Conservation (phyloP, 2,113 vertebrate genomes). For the Eublepharis macularius region DNA sequence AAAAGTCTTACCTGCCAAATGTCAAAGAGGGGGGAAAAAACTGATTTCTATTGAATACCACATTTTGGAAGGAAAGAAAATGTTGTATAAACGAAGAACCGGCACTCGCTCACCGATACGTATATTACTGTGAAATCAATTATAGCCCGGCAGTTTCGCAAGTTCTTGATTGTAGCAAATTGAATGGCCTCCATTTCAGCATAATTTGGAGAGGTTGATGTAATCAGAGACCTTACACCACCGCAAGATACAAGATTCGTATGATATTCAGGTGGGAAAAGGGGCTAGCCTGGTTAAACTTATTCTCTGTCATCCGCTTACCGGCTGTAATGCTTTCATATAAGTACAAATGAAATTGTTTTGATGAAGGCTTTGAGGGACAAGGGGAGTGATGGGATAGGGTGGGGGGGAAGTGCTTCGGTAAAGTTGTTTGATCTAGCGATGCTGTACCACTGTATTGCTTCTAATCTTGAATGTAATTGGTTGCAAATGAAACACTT, state of each 20-base stretch:
- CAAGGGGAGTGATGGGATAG: slow-evolving; percentile 26
- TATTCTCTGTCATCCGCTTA: slow-evolving; percentile 68
- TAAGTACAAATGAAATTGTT: slow-evolving; percentile 78
- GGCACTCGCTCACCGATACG: slow-evolving; percentile 78
- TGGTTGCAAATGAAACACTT: slow-evolving; percentile 76
- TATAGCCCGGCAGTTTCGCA: slow-evolving; percentile 77
- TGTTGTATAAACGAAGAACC: slow-evolving; percentile 77
- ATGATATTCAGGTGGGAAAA: slow-evolving; percentile 78
- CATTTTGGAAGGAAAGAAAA: slow-evolving; percentile 80
- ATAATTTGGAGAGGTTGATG: slow-evolving; percentile 83
- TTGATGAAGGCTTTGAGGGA: slow-evolving; percentile 71
- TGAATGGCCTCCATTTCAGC: slow-evolving; percentile 83
- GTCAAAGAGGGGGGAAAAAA: slow-evolving; percentile 53
- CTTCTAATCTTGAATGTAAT: slow-evolving; percentile 73
- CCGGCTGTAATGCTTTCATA: slow-evolving; percentile 66
- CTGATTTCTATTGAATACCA: slow-evolving; percentile 79
- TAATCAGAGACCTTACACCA: slow-evolving; percentile 82
- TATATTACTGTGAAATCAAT: slow-evolving; percentile 84
- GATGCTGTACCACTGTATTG: slow-evolving; percentile 50
- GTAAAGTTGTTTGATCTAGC: slow-evolving; percentile 60
- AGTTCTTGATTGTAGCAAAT: slow-evolving; percentile 83
- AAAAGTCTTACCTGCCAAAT: slow-evolving; percentile 75
- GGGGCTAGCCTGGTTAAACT: slow-evolving; percentile 66
- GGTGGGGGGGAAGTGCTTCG: neutral
- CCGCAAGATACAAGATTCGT: slow-evolving; percentile 72